Evolutionary conservation across 1,140 invertebrate genomes (phyloP).

Genomic region (Procambarus virginalis): DNA sequence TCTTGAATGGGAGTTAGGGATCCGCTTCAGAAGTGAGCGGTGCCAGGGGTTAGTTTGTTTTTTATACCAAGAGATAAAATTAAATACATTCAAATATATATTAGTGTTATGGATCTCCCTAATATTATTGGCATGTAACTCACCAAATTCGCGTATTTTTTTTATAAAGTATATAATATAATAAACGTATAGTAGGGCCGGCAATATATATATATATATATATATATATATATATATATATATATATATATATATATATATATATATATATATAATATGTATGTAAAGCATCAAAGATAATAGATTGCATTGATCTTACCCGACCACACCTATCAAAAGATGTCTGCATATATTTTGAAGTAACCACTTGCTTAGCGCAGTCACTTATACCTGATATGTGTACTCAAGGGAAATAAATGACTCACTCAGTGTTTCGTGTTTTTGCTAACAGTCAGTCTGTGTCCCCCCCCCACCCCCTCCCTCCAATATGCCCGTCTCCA

Average conservation of each 20-base stretch:
- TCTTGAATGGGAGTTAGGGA: no score
- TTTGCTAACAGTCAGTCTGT: slow-evolving; percentile 13
- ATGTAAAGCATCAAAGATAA: not conserved
- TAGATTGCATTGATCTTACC: not conserved
- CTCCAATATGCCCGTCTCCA: not conserved
- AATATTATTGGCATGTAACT: no score
- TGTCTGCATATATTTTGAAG: slow-evolving; percentile 35
- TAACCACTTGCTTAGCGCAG: slow-evolving; percentile 27
- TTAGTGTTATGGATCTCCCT: no score
- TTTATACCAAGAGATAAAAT: no score
- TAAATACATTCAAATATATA: no score
- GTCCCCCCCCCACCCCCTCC: not conserved
- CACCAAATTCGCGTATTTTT: no score
- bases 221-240: no score
- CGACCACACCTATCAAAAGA: not conserved
- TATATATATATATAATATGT: no score
- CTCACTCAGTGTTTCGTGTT: slow-evolving; percentile 15
- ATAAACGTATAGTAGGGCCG: no score
- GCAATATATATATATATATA: not conserved
- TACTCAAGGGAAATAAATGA: slow-evolving; percentile 12
- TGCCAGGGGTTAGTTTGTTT: no score
- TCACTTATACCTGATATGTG: slow-evolving; percentile 26
- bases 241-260: not conserved
- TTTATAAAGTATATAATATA: no score
- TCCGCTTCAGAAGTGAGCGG: no score